phyloP scores from a whole-genome alignment of 2,113 vertebrate genomes.

The Zosterops borbonicus region DNA sequence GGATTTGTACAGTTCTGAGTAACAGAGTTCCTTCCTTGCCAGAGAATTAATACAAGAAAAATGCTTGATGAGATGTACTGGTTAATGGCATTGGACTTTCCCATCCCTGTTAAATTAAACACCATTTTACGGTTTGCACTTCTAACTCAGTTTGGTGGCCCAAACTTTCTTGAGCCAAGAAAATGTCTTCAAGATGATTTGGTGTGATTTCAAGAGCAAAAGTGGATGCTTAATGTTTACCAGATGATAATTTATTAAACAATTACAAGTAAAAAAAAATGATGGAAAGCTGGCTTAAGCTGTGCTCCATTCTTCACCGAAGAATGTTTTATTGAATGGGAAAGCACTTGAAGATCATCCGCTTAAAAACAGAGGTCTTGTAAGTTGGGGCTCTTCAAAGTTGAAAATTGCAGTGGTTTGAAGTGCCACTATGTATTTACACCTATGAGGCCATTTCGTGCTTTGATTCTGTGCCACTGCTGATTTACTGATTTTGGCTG shows the following conservation, averaged over 20 bases:
- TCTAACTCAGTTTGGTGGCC: background rate
- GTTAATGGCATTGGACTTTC: background rate
- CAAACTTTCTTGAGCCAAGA: background rate
- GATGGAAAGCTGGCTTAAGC: background rate
- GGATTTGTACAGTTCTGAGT: background rate
- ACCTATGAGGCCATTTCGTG: background rate
- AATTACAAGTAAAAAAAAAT: background rate
- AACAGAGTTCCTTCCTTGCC: background rate
- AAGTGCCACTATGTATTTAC: background rate
- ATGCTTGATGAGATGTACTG: background rate
- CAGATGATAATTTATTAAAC: conserved; percentile 22
- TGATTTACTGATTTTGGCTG: background rate
- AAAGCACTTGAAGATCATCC: background rate
- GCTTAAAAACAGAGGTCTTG: background rate
- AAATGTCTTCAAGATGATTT: conserved; percentile 21
- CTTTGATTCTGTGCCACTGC: background rate
- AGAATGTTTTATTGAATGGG: background rate
- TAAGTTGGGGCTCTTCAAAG: background rate
- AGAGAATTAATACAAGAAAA: background rate
- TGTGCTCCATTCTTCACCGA: background rate
- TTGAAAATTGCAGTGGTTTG: background rate
- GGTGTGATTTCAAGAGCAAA: conserved; percentile 9
- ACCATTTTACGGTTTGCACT: background rate
- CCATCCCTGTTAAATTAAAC: background rate
- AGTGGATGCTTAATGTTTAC: conserved; percentile 14